Evolutionary conservation across 2,888 invertebrate species (phyloP).

Genomic region (Leptothorax acervorum): DNA sequence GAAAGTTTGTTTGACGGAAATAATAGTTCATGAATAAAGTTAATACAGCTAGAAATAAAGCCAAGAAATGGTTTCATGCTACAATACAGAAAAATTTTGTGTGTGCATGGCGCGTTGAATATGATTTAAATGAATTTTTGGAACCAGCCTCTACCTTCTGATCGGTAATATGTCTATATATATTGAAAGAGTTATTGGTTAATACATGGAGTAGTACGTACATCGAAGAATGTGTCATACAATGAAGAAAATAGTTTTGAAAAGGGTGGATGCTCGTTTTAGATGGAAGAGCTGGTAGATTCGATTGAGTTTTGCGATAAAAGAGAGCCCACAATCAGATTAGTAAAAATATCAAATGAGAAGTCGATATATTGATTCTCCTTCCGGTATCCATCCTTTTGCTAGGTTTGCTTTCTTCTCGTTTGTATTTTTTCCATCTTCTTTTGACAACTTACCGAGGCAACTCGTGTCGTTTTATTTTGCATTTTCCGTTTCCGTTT

Average conservation of each 20-base stretch:
- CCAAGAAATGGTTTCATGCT: background rate
- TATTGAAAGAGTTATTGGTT: slow-evolving; percentile 37
- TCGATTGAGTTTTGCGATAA: slow-evolving; percentile 75
- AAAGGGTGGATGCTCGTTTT: slow-evolving; percentile 63
- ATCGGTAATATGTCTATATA: slow-evolving; percentile 45
- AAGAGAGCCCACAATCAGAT: slow-evolving; percentile 72
- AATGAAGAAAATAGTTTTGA: slow-evolving; percentile 59
- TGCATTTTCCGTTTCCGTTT: background rate
- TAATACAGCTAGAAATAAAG: background rate
- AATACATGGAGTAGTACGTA: background rate
- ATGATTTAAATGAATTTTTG: slow-evolving; percentile 78
- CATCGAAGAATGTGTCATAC: slow-evolving; percentile 33
- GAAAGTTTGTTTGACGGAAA: background rate
- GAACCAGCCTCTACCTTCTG: slow-evolving; percentile 42
- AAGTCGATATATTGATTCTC: slow-evolving; percentile 71
- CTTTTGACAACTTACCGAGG: background rate
- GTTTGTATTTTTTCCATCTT: slow-evolving; percentile 2
- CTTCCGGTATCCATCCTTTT: background rate
- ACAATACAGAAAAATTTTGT: slow-evolving; percentile 21
- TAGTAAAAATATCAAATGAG: slow-evolving; percentile 68
- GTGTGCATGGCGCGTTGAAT: slow-evolving; percentile 69
- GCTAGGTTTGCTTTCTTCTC: background rate
- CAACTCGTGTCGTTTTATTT: background rate
- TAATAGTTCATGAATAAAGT: background rate
- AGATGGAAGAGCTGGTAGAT: slow-evolving; percentile 73